These are phyloP conservation scores for Phenganax subtilis DNA, from an alignment of 92 coral and sea anemone species.

Conservation along the genomic window DNA sequence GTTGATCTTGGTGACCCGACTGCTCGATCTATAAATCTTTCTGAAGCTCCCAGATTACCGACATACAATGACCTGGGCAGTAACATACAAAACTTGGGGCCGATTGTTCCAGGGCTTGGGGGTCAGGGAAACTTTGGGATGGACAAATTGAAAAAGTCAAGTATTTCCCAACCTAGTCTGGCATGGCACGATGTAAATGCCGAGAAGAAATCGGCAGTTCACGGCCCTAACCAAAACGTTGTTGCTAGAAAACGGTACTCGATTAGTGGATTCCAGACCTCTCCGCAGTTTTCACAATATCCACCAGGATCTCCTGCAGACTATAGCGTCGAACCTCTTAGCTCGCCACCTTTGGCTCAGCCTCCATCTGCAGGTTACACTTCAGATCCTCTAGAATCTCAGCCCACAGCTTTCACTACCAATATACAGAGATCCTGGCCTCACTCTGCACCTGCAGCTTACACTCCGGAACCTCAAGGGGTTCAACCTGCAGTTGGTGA, in stretches of 20 bases:
- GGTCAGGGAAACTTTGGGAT: slow-evolving; percentile 29
- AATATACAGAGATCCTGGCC: background rate
- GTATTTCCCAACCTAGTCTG: slow-evolving; percentile 8
- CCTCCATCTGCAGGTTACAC: slow-evolving; percentile 7
- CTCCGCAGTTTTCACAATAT: slow-evolving; percentile 1
- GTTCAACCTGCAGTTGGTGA: background rate
- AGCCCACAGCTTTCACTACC: background rate
- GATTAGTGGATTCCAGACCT: slow-evolving; percentile 7
- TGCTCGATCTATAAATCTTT: background rate
- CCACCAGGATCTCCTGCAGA: slow-evolving; percentile 1
- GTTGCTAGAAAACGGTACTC: slow-evolving; percentile 22
- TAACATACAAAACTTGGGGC: slow-evolving; percentile 18
- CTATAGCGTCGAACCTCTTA: background rate
- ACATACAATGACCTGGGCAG: background rate
- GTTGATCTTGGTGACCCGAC: slow-evolving; percentile 31
- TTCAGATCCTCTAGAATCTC: no score
- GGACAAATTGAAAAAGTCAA: slow-evolving; percentile 33
- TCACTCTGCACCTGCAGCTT: background rate
- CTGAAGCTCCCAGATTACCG: background rate
- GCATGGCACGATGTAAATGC: slow-evolving; percentile 33
- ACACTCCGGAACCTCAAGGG: background rate
- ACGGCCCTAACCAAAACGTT: background rate
- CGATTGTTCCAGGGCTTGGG: slow-evolving; percentile 2
- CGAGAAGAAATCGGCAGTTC: slow-evolving; percentile 39
- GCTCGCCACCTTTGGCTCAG: background rate